phyloP scores from a whole-genome alignment of 2,797 vertebrate species.

The Brachyrhaphis roseni region DNA sequence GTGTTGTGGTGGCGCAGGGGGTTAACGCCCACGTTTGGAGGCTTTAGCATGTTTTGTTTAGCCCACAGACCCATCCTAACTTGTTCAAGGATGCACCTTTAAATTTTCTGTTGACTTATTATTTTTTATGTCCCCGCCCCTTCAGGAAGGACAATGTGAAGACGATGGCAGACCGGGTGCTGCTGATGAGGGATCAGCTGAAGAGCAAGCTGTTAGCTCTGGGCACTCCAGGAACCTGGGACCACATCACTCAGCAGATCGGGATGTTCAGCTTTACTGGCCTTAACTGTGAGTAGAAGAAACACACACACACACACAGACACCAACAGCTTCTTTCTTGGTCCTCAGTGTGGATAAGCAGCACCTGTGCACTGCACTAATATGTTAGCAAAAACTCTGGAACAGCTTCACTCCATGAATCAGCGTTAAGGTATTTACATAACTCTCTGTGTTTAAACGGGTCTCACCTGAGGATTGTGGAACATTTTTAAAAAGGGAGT shows the following conservation, averaged over 20 bases:
- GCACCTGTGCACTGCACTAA: background rate
- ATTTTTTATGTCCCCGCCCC: rapidly evolving
- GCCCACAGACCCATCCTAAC: too few species aligned
- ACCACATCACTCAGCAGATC: constrained; percentile 96
- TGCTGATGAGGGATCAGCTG: constrained; percentile 92
- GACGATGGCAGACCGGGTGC: constrained; percentile 94
- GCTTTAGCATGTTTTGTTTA: too few species aligned
- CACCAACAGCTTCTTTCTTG: background rate
- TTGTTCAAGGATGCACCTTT: too few species aligned
- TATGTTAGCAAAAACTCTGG: background rate
- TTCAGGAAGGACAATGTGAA: constrained; percentile 93
- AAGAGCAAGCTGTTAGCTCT: constrained; percentile 87
- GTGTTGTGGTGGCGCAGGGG: too few species aligned
- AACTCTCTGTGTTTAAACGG: background rate
- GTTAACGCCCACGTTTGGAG: too few species aligned
- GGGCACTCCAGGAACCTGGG: constrained; percentile 94
- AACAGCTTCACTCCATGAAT: background rate
- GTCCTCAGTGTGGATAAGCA: background rate
- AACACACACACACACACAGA: background rate
- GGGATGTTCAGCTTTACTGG: constrained; percentile 99
- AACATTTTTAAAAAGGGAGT: background rate
- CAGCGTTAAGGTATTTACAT: background rate
- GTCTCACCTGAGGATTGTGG: background rate
- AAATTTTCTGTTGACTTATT: background rate
- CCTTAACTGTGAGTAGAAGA: constrained; percentile 87